Conservation (phyloP, 92 coral and sea anemone species). For the Heteractis magnifica region DNA sequence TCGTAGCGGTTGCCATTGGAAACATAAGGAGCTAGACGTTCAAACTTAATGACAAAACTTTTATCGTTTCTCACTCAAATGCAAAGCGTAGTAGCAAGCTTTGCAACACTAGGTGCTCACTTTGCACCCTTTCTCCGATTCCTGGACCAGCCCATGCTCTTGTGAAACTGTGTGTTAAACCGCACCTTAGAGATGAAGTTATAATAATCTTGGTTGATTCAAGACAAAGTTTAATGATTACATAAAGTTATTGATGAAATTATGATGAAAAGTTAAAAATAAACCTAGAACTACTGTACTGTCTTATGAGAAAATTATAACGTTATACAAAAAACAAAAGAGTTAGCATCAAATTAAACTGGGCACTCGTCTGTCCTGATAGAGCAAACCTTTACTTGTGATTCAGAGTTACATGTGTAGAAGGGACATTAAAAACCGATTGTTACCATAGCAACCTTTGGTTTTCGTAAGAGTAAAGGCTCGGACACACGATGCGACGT, state of each 20-base stretch:
- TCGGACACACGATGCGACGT: too few species aligned
- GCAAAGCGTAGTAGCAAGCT: too few species aligned
- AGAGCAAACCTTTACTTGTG: not conserved
- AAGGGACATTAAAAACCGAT: not conserved
- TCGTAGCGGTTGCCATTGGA: too few species aligned
- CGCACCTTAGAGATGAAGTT: too few species aligned
- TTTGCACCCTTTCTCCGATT: too few species aligned
- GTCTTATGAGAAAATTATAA: not conserved
- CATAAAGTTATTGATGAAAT: not conserved
- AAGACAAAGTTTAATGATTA: conserved; percentile 2
- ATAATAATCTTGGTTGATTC: not conserved
- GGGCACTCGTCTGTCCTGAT: not conserved
- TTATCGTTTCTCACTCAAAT: too few species aligned
- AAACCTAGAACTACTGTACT: not conserved
- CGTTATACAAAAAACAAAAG: not conserved
- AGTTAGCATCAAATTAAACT: not conserved
- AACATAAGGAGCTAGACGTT: too few species aligned
- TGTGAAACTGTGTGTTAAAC: too few species aligned
- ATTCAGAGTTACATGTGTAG: not conserved
- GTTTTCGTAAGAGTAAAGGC: not conserved
- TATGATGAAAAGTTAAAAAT: not conserved
- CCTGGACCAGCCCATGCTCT: too few species aligned
- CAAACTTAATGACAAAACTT: too few species aligned
- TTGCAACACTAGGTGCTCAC: too few species aligned
- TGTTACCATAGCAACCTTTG: not conserved